Percentiles rank a stretch among this genome's conserved stretches.
Conservation (phyloP, 2,888 invertebrate genomes). For the Strigamia transsilvanica region DNA sequence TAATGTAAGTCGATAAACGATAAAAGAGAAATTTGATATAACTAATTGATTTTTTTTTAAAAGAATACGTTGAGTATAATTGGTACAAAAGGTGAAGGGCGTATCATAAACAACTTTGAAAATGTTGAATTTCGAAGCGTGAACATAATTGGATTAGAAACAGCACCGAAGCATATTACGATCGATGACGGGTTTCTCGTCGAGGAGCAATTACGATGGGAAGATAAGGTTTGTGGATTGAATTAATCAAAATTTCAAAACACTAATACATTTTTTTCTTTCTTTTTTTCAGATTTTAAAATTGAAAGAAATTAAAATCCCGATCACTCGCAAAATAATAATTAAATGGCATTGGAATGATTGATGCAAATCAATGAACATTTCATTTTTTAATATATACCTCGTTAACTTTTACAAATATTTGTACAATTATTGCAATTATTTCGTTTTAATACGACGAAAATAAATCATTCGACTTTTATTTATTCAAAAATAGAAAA, state of each 20-base stretch:
- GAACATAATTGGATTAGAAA: background rate
- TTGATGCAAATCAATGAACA: background rate
- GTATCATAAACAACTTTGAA: background rate
- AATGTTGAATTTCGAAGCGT: conserved; percentile 23
- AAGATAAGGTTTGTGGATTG: background rate
- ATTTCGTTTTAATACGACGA: too few species aligned
- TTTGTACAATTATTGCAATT: background rate
- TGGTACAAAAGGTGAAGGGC: background rate
- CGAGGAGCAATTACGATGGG: background rate
- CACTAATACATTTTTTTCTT: background rate
- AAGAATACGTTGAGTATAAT: conserved; percentile 31
- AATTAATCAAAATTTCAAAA: background rate
- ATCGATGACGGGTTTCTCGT: background rate
- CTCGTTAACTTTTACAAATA: background rate
- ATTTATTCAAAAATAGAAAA: background rate
- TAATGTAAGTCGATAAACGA: background rate
- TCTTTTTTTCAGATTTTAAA: background rate
- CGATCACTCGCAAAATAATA: background rate
- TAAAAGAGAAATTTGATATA: background rate
- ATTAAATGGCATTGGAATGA: background rate
- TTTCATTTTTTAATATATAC: background rate
- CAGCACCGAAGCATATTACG: background rate
- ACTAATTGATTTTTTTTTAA: background rate
- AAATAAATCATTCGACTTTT: too few species aligned
- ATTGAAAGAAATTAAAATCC: conserved; percentile 19